Evolutionary conservation across 2,113 vertebrate species (phyloP), one percentile per base, ranked within the genome.

Genomic region (Lagopus muta): DNA sequence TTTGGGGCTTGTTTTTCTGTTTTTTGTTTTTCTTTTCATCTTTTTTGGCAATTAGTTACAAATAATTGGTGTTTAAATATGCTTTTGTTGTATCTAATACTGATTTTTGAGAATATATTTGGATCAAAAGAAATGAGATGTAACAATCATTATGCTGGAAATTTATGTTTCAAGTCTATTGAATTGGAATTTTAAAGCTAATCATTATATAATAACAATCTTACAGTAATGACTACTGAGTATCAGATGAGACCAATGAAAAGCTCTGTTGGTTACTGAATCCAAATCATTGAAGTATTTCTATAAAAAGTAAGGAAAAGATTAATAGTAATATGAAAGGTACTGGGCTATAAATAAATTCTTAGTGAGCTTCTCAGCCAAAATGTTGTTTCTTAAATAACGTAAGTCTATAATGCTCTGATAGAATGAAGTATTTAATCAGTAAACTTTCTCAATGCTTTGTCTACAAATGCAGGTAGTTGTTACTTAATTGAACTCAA

Each of bases 171-270:
- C 25, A 81, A 67, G 21, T 78, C 19, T 67, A 20, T 52, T 78
- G 40, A 81, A 75, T 90, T 89, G 17, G 4, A 71, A 1, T 70
- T 88, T 77, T 92, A 78, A 83, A 92, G 32, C 40, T 60, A 86
- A 52, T 71, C 11, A 66, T 88, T 83, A n/a, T 62, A 71, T 93
- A 94, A 74, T 81, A 83, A 42, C 43, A 88, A 34, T 34, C 12
- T 72, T 80, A 22, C 27, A 36, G 34, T 86, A 73, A 40, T 73
- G 42, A 72, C 57, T 76, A 25, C 48, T 69, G n/a, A 76, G 50
- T 50, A 52, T n/a, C 73, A 76, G 82, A 73, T 54, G n/a, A 80
- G 47, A 55, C 27, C 2, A 3, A 48, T 19, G 38, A 24, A 80
- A 90, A 74, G 43, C 20, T 74, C 21, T 55, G 8, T 43, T 78